phyloP scores from a whole-genome alignment of 2,113 vertebrate genomes.

The Clinocottus analis region DNA sequence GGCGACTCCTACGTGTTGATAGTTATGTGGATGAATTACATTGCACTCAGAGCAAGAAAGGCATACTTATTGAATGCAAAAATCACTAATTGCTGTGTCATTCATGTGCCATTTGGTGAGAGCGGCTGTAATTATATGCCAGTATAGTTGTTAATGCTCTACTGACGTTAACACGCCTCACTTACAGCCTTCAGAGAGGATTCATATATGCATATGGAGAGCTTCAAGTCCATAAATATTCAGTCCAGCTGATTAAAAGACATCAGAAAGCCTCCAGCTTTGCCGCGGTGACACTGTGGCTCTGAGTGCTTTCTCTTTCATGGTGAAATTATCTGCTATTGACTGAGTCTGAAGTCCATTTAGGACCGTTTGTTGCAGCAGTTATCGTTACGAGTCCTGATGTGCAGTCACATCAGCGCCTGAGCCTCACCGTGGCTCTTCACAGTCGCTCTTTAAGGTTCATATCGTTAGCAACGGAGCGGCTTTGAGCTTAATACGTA shows the following conservation, averaged over 20 bases:
- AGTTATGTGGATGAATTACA: no score
- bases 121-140: background rate
- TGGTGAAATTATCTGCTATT: background rate
- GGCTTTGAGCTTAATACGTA: conserved; percentile 14
- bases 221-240: conserved; percentile 6
- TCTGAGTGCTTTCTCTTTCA: background rate
- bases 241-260: background rate
- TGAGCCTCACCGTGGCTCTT: background rate
- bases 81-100: background rate
- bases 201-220: background rate
- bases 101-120: background rate
- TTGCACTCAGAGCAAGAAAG: background rate
- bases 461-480: background rate
- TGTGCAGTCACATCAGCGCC: background rate
- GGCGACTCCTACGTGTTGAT: no score
- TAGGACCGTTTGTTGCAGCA: background rate
- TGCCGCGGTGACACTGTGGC: background rate
- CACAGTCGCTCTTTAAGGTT: background rate
- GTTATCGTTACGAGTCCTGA: conserved; percentile 5
- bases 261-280: background rate
- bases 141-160: background rate
- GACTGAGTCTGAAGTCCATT: background rate
- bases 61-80: background rate
- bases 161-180: background rate
- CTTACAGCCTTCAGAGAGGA: background rate